Percentiles rank a stretch among this genome's conserved stretches.
Conservation (phyloP, 2,888 invertebrate genomes). For the Bibio marci region DNA sequence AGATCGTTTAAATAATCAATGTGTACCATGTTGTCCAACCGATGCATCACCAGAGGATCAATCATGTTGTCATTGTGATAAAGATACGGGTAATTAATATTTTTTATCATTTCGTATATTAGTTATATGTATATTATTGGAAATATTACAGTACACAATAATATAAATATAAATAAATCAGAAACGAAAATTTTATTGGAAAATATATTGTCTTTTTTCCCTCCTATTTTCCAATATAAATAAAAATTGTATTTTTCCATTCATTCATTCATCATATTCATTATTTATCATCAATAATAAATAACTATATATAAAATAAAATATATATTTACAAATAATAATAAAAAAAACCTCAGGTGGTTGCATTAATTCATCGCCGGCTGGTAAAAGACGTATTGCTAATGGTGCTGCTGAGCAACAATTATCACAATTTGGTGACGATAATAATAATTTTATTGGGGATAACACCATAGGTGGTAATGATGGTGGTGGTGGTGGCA, state of each 20-base stretch:
- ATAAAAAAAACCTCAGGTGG: slow-evolving; percentile 33
- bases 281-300: too few species aligned
- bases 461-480: slow-evolving; percentile 4
- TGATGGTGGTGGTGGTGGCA: slow-evolving; percentile 3
- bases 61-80: slow-evolving; percentile 54
- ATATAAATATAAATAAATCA: neutral
- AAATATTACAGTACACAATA: neutral
- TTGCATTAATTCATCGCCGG: slow-evolving; percentile 54
- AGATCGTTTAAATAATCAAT: slow-evolving; percentile 56
- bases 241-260: too few species aligned
- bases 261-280: too few species aligned
- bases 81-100: slow-evolving; percentile 39
- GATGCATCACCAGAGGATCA: slow-evolving; percentile 29
- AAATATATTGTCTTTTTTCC: too few species aligned
- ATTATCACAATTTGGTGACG: slow-evolving; percentile 12
- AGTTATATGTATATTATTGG: neutral
- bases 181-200: neutral
- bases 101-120: neutral
- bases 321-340: neutral
- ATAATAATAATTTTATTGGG: slow-evolving; percentile 9
- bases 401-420: slow-evolving; percentile 32
- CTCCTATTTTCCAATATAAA: neutral
- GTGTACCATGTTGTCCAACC: slow-evolving; percentile 53
- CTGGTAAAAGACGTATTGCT: slow-evolving; percentile 55
- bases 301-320: neutral